phyloP scores from a whole-genome alignment of 2,113 vertebrate species.

The Zosterops borbonicus region DNA sequence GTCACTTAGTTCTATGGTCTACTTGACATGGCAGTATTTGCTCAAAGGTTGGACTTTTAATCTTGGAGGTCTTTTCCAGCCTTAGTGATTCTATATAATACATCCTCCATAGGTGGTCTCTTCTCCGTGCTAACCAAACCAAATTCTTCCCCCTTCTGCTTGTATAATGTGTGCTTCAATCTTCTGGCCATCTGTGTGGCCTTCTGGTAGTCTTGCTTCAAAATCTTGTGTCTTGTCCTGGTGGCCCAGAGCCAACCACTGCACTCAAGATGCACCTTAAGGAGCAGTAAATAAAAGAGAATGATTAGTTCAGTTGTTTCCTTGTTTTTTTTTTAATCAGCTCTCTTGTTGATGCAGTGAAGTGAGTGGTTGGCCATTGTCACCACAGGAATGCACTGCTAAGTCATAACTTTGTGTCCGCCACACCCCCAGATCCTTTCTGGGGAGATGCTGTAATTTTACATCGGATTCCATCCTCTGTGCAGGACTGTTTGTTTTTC shows the following conservation, averaged over 20 bases:
- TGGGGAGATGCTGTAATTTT: neutral
- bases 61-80: neutral
- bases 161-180: neutral
- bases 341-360: neutral
- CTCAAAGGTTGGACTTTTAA: neutral
- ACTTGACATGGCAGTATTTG: neutral
- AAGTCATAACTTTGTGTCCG: neutral
- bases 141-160: neutral
- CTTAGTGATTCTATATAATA: neutral
- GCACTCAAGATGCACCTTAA: neutral
- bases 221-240: neutral
- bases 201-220: neutral
- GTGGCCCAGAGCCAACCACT: neutral
- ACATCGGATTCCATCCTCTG: neutral
- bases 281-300: neutral
- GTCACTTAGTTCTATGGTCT: neutral
- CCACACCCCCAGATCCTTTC: neutral
- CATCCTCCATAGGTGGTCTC: neutral
- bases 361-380: neutral
- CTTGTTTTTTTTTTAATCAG: accelerated
- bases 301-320: neutral
- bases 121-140: neutral
- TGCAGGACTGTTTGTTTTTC: neutral
- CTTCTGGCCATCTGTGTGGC: neutral
- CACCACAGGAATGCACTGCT: neutral